Evolutionary conservation across 2,888 invertebrate species (phyloP).

Genomic region (Cinara cedri): DNA sequence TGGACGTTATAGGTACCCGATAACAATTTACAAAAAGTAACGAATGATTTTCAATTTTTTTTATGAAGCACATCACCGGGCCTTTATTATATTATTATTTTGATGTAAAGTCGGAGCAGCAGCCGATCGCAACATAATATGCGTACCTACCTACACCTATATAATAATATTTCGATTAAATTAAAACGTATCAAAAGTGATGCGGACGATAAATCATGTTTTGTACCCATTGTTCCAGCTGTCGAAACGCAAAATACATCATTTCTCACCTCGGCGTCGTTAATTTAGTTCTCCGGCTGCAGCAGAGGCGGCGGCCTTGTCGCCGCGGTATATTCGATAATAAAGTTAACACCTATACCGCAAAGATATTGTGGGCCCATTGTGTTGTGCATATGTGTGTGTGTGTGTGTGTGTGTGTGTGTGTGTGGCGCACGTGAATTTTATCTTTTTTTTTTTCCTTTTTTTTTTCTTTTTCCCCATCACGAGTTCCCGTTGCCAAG

Average conservation of each 20-base stretch:
- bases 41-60: not conserved
- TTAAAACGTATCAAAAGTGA: conserved; percentile 46
- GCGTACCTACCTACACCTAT: too few relatives aligned
- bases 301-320: not conserved
- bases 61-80: not conserved
- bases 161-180: conserved; percentile 37
- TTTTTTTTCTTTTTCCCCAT: not conserved
- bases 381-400: not conserved
- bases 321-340: conserved; percentile 29
- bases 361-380: conserved; percentile 28
- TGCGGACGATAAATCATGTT: conserved; percentile 52
- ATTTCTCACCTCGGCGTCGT: conserved; percentile 53
- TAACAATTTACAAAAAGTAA: not conserved
- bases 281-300: conserved; percentile 45
- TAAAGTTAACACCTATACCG: conserved; percentile 45
- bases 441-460: conserved; percentile 16
- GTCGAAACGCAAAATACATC: conserved; percentile 48
- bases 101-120: not conserved
- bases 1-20: too few relatives aligned
- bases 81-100: not conserved
- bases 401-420: not conserved
- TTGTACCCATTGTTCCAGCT: conserved; percentile 52
- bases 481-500: not conserved
- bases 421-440: not conserved
- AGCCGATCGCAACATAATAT: too few relatives aligned